These are phyloP conservation scores for Meandrusa payeni DNA, from an alignment of 2,888 invertebrate species.

Conservation along the genomic window DNA sequence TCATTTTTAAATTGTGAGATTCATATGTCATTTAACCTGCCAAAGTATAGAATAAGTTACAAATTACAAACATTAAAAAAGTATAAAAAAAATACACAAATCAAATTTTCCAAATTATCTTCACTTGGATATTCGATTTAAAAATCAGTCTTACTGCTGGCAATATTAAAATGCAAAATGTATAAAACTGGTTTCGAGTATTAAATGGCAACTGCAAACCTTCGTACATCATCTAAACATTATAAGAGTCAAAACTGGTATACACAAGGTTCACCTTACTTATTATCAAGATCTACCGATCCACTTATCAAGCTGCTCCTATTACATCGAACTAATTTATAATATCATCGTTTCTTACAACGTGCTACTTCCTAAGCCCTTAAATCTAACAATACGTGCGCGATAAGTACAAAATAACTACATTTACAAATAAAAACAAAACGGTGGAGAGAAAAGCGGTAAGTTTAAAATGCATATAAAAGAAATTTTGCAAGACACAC, in stretches of 20 bases:
- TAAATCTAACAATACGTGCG: constrained; percentile 25
- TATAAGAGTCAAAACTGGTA: constrained; percentile 1
- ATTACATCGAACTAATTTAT: constrained; percentile 6
- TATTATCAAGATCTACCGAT: constrained; percentile 17
- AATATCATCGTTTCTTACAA: constrained; percentile 15
- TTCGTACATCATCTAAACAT: constrained; percentile 2
- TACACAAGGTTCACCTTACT: constrained; percentile 4
- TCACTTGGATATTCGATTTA: constrained; percentile 3
- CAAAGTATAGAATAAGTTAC: too few species aligned
- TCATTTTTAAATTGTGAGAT: too few species aligned
- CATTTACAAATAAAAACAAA: constrained; percentile 22
- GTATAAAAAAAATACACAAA: too few species aligned
- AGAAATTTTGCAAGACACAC: constrained; percentile 23
- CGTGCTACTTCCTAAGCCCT: constrained; percentile 16
- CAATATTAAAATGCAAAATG: constrained; percentile 11
- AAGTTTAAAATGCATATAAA: constrained; percentile 15
- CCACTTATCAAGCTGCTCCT: constrained; percentile 13
- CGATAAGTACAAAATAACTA: constrained; percentile 29
- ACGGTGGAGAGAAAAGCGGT: constrained; percentile 15
- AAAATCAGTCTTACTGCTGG: constrained; percentile 13
- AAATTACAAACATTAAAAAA: too few species aligned
- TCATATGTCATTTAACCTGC: too few species aligned
- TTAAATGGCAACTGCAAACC: constrained; percentile 6
- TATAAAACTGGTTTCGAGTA: constrained; percentile 16
- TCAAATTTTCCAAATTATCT: not conserved